These are phyloP conservation scores for Trogon surrucura DNA, from an alignment of 2,113 vertebrate genomes.

Conservation along the genomic window DNA sequence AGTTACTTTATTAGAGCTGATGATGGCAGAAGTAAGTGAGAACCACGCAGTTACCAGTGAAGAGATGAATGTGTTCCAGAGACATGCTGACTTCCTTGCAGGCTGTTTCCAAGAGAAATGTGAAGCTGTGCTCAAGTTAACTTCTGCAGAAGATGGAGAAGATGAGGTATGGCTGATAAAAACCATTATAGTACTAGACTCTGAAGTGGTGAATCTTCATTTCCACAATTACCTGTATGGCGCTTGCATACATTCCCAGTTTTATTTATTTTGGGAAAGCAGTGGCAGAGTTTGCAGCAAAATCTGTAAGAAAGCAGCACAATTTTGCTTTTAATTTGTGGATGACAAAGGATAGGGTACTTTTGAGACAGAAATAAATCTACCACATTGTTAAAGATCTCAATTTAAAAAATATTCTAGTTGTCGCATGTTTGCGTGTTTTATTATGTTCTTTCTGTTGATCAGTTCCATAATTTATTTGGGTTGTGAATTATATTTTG, in stretches of 20 bases:
- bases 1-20: conserved; percentile 85
- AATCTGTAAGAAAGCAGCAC: background rate
- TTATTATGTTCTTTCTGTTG: background rate
- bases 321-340: background rate
- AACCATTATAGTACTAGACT: background rate
- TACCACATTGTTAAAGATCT: background rate
- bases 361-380: background rate
- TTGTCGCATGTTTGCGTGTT: background rate
- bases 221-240: background rate
- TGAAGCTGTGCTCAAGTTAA: conserved; percentile 80
- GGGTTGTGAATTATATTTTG: background rate
- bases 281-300: background rate
- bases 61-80: conserved; percentile 65
- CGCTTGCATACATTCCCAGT: background rate
- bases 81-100: conserved; percentile 81
- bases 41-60: conserved; percentile 21
- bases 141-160: conserved; percentile 62
- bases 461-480: background rate
- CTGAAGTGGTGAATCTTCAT: background rate
- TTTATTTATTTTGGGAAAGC: background rate
- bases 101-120: conserved; percentile 82
- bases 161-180: conserved; percentile 78
- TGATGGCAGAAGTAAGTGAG: conserved; percentile 80
- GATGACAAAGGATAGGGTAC: background rate
- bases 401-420: background rate